Percentiles rank a stretch among this genome's conserved stretches.
phyloP scores from a whole-genome alignment of 2,797 vertebrate species.

The Oreortyx pictus region DNA sequence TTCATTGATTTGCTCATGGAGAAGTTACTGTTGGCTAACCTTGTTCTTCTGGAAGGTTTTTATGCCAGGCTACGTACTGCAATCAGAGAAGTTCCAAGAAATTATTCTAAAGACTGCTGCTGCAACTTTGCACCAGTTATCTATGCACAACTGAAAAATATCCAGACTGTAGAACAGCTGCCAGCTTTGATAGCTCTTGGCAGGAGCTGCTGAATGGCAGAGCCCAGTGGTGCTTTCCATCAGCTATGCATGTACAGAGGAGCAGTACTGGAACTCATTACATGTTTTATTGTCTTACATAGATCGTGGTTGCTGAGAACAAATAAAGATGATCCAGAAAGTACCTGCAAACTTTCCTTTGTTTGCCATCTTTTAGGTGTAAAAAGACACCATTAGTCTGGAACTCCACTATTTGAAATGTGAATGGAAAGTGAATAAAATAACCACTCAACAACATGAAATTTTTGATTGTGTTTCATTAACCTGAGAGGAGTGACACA shows the following conservation, averaged over 20 bases:
- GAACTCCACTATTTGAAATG: not conserved
- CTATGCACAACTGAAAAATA: not conserved
- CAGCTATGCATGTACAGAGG: not conserved
- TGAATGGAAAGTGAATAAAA: not conserved
- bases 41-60: not conserved
- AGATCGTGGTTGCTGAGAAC: not conserved
- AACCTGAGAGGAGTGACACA: not conserved
- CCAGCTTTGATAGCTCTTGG: not conserved
- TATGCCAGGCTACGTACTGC: not conserved
- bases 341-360: not conserved
- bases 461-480: not conserved
- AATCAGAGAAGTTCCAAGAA: not conserved
- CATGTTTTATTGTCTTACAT: not conserved
- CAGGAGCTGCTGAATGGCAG: not conserved
- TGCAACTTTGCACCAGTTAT: not conserved
- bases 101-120: not conserved
- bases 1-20: not conserved
- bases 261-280: not conserved
- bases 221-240: not conserved
- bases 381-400: not conserved
- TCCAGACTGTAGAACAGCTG: not conserved
- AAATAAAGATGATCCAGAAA: not conserved
- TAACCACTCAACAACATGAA: not conserved
- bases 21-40: constrained; percentile 5
- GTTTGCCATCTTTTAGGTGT: not conserved